These are phyloP conservation scores for Drosophila neoperkinsi DNA, from an alignment of 2,888 invertebrate genomes.

Conservation along the genomic window DNA sequence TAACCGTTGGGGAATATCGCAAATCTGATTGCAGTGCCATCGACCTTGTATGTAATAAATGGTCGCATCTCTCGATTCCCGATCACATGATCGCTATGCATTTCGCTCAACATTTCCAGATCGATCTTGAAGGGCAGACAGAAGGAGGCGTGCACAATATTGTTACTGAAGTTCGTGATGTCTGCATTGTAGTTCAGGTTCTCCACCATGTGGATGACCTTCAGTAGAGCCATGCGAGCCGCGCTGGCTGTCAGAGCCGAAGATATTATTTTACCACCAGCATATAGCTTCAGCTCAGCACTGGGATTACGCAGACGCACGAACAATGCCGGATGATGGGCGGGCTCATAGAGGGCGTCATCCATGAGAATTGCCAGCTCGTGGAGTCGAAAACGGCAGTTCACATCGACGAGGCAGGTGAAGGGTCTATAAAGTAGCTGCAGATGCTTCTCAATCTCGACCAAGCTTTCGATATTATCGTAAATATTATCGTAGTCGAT, in stretches of 20 bases:
- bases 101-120: conserved; percentile 35
- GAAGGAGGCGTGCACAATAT: conserved; percentile 60
- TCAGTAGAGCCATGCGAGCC: conserved; percentile 44
- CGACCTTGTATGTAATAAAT: conserved; percentile 57
- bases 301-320: conserved; percentile 46
- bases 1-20: conserved; percentile 63
- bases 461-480: conserved; percentile 32
- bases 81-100: conserved; percentile 31
- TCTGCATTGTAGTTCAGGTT: conserved; percentile 56
- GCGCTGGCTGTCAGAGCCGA: conserved; percentile 41
- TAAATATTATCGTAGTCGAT: conserved; percentile 57
- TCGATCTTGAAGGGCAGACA: conserved; percentile 64
- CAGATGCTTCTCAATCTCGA: conserved; percentile 48
- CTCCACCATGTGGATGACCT: conserved; percentile 47
- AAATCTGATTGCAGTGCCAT: conserved; percentile 40
- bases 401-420: conserved; percentile 50
- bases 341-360: conserved; percentile 57
- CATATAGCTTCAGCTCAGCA: conserved; percentile 45
- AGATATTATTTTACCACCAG: conserved; percentile 46
- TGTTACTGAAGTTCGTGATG: conserved; percentile 42
- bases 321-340: conserved; percentile 47
- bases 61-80: conserved; percentile 42
- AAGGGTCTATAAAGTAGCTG: conserved; percentile 64
- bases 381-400: conserved; percentile 47
- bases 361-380: conserved; percentile 56